Percentiles rank a stretch among this genome's conserved stretches.
phyloP scores from a whole-genome alignment of 2,113 vertebrate species.

The Aspidoscelis tigris region DNA sequence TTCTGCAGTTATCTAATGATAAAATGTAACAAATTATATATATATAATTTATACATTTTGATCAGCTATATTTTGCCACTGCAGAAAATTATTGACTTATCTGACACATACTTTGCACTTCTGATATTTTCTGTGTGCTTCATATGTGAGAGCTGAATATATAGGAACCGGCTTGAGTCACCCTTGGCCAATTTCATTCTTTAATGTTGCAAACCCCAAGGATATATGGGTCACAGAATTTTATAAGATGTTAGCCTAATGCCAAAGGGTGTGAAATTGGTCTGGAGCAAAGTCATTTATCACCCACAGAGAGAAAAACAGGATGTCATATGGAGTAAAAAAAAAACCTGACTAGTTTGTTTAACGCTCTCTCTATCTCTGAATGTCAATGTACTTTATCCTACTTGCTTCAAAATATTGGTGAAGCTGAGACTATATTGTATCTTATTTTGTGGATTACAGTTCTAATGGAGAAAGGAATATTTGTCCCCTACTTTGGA shows the following conservation, averaged over 20 bases:
- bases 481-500: neutral
- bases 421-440: neutral
- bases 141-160: slow-evolving; percentile 12
- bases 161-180: slow-evolving; percentile 8
- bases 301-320: neutral
- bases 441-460: neutral
- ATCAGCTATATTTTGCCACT: neutral
- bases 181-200: slow-evolving; percentile 29
- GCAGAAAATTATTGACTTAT: neutral
- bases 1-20: no score
- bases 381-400: neutral
- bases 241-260: slow-evolving; percentile 22
- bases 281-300: slow-evolving; percentile 29
- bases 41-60: neutral
- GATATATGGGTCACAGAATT: slow-evolving; percentile 15
- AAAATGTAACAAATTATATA: neutral
- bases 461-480: neutral
- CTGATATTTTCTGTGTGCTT: neutral
- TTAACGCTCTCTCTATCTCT: slow-evolving; percentile 9
- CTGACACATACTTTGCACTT: neutral
- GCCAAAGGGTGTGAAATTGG: slow-evolving; percentile 41
- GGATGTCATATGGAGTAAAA: neutral
- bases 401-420: neutral
- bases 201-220: slow-evolving; percentile 21
- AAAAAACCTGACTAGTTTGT: slow-evolving; percentile 7